These are phyloP conservation scores for Rhagonycha lutea DNA, from an alignment of 2,888 invertebrate species.

Conservation along the genomic window DNA sequence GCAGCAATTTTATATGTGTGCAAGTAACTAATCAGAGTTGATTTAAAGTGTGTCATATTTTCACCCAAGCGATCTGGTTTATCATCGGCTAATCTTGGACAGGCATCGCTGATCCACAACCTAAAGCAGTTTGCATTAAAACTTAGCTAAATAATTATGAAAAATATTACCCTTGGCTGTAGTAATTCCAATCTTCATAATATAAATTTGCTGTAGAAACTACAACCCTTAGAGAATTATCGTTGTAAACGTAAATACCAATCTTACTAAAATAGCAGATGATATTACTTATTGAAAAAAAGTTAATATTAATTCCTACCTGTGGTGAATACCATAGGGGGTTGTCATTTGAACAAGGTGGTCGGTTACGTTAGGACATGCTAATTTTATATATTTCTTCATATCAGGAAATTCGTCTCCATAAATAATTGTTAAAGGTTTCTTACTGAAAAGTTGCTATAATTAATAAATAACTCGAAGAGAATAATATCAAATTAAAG, in stretches of 20 bases:
- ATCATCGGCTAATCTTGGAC: conserved; percentile 66
- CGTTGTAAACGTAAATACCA: conserved; percentile 82
- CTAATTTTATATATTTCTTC: conserved; percentile 58
- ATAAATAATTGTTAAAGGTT: conserved; percentile 75
- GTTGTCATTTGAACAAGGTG: conserved; percentile 74
- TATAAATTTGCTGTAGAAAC: conserved; percentile 93
- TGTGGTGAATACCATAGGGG: conserved; percentile 86
- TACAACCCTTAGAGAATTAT: conserved; percentile 81
- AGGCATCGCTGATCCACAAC: conserved; percentile 86
- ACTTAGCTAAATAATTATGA: background rate
- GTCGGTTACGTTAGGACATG: conserved; percentile 66
- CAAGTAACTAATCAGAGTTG: conserved; percentile 76
- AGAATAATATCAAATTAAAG: no score
- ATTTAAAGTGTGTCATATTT: conserved; percentile 82
- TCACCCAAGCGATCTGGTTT: conserved; percentile 67
- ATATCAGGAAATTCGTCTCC: conserved; percentile 66
- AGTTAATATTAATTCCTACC: conserved; percentile 60
- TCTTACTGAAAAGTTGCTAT: conserved; percentile 59
- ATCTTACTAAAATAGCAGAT: conserved; percentile 69
- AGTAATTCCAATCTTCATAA: conserved; percentile 89
- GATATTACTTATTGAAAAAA: background rate
- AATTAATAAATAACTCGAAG: no score
- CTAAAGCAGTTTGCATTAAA: conserved; percentile 54
- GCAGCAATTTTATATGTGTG: conserved; percentile 70
- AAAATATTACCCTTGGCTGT: conserved; percentile 79